Base-by-base conservation (phyloP, 1,140 invertebrate genomes). In the Papilio helenus region DNA sequence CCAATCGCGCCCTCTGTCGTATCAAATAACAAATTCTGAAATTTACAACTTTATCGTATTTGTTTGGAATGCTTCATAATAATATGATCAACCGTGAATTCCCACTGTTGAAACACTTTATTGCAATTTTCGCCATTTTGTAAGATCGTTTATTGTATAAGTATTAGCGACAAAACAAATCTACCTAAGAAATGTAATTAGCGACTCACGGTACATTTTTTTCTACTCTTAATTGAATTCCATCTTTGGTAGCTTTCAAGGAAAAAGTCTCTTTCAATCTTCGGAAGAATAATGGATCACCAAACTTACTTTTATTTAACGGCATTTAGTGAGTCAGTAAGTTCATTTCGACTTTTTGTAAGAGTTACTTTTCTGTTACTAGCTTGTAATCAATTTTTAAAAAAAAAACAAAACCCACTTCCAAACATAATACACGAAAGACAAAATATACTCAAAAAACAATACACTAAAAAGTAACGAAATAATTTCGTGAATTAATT, bases 171-270 rank as follows among this genome's bases (percentile, higher is more conserved):
- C 55, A 20, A 68, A 68, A 68, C 58, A 26, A 16, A 29, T 34
- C 23, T 65, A 65, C 58, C 58, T 16, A n/a, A 68, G 16, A 68
- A 68, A 68, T 68, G 61, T 68, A 68, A 68, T 68, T 34, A 68
- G 26, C 12, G 61, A 29, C 26, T 29, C 12, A 68, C 26, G 26
- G 26, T 68, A 68, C 58, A 29, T 68, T 68, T 29, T 55, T 68
- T 29, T 61, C 61, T 68, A 29, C 16, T 68, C 61, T 68, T 68
- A 68, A 68, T 68, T 68, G 61, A 68, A 68, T 68, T 68, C 26
- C 23, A 34, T 68, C 61, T 68, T 29, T 29, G 26, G 55, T 58
- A 23, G 55, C 20, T n/a, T 58, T 58, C 9, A 7, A 29, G 61
- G 61, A 68, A 68, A 65, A 68, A 61, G 58, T 68, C 26, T 3